Evolutionary conservation across 2,888 invertebrate species (phyloP).

Genomic region (Gymnosoma rotundatum): DNA sequence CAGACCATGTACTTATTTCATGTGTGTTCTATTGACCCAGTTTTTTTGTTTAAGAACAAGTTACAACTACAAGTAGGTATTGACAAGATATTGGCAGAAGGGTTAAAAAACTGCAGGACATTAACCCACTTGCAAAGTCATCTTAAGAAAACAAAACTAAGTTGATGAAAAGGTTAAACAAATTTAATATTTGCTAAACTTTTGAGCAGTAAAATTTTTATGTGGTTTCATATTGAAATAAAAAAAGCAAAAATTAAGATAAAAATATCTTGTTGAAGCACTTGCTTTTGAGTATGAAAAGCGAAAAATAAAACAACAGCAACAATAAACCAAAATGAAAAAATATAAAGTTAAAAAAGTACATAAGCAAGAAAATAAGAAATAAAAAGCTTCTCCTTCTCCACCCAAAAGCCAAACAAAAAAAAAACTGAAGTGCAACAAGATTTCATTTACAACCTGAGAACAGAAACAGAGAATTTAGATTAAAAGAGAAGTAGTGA

Average conservation of each 20-base stretch:
- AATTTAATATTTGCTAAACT: constrained; percentile 41
- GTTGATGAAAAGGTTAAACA: constrained; percentile 40
- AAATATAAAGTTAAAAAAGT: neutral
- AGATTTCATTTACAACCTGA: constrained; percentile 9
- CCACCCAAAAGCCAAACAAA: neutral
- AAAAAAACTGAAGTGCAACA: constrained; percentile 6
- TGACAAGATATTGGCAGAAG: constrained; percentile 57
- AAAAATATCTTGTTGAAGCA: constrained; percentile 39
- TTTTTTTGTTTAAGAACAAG: constrained; percentile 48
- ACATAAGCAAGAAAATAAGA: no score
- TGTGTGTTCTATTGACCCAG: constrained; percentile 56
- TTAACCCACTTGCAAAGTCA: constrained; percentile 64
- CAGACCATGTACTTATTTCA: constrained; percentile 1
- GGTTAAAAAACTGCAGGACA: constrained; percentile 65
- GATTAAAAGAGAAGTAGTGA: constrained; percentile 4
- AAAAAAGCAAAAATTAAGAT: neutral
- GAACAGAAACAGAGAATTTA: constrained; percentile 6
- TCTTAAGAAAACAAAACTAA: constrained; percentile 13
- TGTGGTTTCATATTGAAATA: neutral
- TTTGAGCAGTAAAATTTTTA: constrained; percentile 3
- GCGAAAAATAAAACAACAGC: neutral
- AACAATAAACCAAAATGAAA: neutral
- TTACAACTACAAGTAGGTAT: constrained; percentile 39
- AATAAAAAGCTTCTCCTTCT: neutral
- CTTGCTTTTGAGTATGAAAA: neutral